phyloP scores from a whole-genome alignment of 2,888 invertebrate species.

The Andrena bucephala region DNA sequence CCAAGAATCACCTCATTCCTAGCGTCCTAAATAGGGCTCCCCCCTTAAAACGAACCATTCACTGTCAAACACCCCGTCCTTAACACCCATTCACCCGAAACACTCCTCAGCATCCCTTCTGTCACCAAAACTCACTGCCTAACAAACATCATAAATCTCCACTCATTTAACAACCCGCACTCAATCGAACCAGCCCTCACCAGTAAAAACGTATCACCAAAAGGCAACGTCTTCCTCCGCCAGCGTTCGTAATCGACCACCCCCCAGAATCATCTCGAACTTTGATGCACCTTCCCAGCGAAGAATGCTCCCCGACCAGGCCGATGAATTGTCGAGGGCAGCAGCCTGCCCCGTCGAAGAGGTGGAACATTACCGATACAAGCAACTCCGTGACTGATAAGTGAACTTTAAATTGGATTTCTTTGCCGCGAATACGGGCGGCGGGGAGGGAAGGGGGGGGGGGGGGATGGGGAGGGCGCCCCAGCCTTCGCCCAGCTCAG shows the following conservation, averaged over 20 bases:
- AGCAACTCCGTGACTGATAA: constrained; percentile 60
- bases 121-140: too few species aligned
- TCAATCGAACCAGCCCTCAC: neutral
- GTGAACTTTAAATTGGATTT: constrained; percentile 66
- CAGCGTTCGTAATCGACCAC: constrained; percentile 22
- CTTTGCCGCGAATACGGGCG: constrained; percentile 14
- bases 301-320: neutral
- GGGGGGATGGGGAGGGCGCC: neutral
- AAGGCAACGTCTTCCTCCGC: constrained; percentile 6
- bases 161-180: too few species aligned
- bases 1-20: too few species aligned
- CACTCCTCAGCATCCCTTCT: too few species aligned
- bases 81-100: too few species aligned
- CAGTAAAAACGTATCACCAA: constrained; percentile 7
- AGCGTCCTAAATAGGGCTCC: too few species aligned
- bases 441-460: neutral
- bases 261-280: constrained; percentile 34
- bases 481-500: constrained; percentile 11
- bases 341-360: constrained; percentile 10
- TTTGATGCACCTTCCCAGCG: constrained; percentile 40
- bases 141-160: too few species aligned
- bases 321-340: constrained; percentile 51
- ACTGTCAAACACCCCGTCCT: too few species aligned
- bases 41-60: too few species aligned
- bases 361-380: constrained; percentile 50